Percentiles rank a stretch among this genome's conserved stretches.
Conservation (phyloP, 2,888 invertebrate genomes). For the Clusia tigrina region DNA sequence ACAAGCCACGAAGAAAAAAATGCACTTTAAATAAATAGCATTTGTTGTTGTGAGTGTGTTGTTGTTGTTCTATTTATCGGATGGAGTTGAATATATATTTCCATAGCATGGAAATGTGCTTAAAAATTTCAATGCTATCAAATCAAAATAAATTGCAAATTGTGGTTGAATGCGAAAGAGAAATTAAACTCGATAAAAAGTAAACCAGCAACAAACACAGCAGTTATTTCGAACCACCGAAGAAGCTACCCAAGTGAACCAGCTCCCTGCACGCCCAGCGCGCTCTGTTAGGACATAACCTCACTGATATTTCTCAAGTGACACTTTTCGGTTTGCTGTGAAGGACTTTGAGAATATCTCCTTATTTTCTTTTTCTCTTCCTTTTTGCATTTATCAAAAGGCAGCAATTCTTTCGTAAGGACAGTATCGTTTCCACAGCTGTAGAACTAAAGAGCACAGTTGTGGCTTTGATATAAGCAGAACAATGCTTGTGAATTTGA, state of each 20-base stretch:
- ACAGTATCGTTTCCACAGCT: too few relatives aligned
- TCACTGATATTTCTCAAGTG: slow-evolving; percentile 14
- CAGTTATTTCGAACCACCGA: neutral
- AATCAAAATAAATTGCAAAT: slow-evolving; percentile 34
- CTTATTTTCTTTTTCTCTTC: neutral
- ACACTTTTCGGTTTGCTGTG: slow-evolving; percentile 12
- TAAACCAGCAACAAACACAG: neutral
- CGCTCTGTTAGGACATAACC: neutral
- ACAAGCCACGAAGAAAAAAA: neutral
- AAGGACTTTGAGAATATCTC: neutral
- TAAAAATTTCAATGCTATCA: slow-evolving; percentile 21
- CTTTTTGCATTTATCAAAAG: too few relatives aligned
- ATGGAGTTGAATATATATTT: slow-evolving; percentile 5
- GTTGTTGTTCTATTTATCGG: neutral
- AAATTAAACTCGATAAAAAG: neutral
- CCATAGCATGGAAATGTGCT: neutral
- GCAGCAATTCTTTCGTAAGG: too few relatives aligned
- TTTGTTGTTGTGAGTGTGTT: neutral
- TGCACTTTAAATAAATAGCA: slow-evolving; percentile 20
- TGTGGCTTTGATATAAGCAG: too few relatives aligned
- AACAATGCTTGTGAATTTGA: too few relatives aligned
- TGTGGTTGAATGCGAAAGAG: slow-evolving; percentile 5
- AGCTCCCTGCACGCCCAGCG: too few relatives aligned
- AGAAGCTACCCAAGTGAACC: neutral
- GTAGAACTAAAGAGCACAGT: too few relatives aligned